Conservation (phyloP, 2,113 vertebrate species). For the Lepidothrix coronata region DNA sequence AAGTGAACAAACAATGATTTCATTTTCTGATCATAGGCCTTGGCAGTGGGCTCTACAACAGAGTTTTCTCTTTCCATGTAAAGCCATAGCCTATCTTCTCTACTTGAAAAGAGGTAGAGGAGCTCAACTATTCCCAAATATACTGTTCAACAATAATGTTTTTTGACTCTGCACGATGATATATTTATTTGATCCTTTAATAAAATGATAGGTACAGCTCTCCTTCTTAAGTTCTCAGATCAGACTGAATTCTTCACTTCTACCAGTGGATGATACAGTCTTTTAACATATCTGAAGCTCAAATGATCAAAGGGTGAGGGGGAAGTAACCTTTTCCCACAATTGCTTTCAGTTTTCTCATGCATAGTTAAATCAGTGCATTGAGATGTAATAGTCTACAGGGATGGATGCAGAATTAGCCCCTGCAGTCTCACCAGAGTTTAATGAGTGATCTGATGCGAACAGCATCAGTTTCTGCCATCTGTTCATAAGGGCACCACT, state of each 20-base stretch:
- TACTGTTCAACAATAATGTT: background rate
- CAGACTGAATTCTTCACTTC: background rate
- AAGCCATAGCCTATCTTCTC: background rate
- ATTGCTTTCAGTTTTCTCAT: constrained; percentile 2
- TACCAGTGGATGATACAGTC: background rate
- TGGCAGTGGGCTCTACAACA: background rate
- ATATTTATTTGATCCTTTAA: background rate
- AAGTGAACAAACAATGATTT: background rate
- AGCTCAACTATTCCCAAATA: background rate
- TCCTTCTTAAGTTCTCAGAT: background rate
- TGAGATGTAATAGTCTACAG: background rate
- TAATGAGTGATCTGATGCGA: constrained; percentile 14
- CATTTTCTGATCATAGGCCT: background rate
- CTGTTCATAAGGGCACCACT: constrained; percentile 24
- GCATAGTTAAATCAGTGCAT: background rate
- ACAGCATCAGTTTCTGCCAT: constrained; percentile 10
- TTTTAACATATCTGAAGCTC: background rate
- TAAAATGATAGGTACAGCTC: background rate
- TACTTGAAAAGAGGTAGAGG: background rate
- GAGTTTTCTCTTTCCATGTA: background rate
- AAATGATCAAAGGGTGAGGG: background rate
- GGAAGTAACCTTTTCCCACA: background rate
- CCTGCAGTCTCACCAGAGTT: background rate
- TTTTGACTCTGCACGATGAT: background rate
- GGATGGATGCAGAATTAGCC: constrained; percentile 9